Evolutionary conservation across 2,113 vertebrate species (phyloP).

Genomic region (Anseranas semipalmata): DNA sequence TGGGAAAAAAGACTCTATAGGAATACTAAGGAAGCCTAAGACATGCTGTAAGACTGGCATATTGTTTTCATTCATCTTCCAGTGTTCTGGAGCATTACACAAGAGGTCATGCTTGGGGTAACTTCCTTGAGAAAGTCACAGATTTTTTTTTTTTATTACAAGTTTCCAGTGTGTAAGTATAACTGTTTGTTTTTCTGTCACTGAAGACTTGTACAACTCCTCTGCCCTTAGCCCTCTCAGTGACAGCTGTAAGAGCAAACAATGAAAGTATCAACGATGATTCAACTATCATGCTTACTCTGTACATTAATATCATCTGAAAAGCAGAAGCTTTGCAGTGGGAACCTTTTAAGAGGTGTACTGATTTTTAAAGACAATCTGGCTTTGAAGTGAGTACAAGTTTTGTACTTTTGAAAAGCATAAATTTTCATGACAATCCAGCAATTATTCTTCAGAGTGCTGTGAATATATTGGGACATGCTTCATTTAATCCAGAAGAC

Average conservation of each 20-base stretch:
- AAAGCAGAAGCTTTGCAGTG: neutral
- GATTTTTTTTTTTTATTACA: neutral
- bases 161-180: neutral
- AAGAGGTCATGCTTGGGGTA: neutral
- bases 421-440: neutral
- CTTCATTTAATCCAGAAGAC: neutral
- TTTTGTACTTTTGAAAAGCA: neutral
- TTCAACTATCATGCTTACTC: neutral
- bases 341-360: neutral
- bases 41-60: neutral
- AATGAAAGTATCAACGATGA: neutral
- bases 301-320: neutral
- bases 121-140: neutral
- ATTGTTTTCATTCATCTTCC: neutral
- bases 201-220: neutral
- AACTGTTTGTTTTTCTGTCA: neutral
- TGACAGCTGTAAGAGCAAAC: neutral
- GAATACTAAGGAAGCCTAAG: neutral
- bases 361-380: neutral
- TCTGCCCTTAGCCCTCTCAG: neutral
- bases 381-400: neutral
- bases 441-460: neutral
- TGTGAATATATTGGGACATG: neutral
- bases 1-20: neutral
- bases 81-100: neutral